Evolutionary conservation across 2,113 vertebrate species (phyloP).

Genomic region (Clarias magur): DNA sequence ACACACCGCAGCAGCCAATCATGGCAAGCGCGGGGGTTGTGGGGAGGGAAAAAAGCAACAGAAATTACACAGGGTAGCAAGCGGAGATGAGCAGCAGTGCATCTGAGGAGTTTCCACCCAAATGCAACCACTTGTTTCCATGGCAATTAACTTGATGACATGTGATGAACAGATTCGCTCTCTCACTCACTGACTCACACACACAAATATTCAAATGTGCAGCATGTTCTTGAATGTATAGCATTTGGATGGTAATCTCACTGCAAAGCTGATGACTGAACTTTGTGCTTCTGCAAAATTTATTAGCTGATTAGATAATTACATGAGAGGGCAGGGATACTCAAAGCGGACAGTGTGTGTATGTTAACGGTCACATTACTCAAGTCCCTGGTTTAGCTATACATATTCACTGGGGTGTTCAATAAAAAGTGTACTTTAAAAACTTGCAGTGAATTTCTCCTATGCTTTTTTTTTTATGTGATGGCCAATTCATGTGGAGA

Average conservation of each 20-base stretch:
- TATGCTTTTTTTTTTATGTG: neutral
- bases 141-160: neutral
- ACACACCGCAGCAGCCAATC: constrained; percentile 24
- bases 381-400: neutral
- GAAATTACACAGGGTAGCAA: neutral
- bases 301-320: neutral
- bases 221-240: neutral
- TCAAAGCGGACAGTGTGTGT: neutral
- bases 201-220: neutral
- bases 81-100: neutral
- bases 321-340: neutral
- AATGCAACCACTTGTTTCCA: neutral
- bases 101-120: neutral
- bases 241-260: neutral
- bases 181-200: neutral
- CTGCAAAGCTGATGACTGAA: neutral
- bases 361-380: neutral
- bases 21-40: neutral
- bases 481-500: too few species aligned
- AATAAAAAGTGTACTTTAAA: neutral
- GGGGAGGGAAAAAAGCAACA: neutral
- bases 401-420: neutral
- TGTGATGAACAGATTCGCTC: neutral
- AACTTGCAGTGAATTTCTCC: neutral
- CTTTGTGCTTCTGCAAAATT: neutral